Base-by-base conservation (phyloP, 2,888 invertebrate species). In the Axea sp. region DNA sequence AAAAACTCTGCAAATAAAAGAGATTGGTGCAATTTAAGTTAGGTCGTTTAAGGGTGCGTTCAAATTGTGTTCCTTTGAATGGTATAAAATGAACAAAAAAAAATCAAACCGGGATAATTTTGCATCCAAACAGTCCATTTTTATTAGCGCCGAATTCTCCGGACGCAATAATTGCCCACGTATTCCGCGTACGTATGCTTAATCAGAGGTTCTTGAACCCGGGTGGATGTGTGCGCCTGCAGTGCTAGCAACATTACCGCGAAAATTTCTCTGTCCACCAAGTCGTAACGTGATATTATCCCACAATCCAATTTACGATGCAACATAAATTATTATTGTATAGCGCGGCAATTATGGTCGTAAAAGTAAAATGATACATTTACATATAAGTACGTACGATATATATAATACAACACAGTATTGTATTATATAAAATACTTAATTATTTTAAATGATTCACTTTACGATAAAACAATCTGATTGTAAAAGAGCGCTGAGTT, bases 201-300 rank as follows among this genome's bases (percentile, higher is more conserved):
- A 76, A 77, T 78, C 76, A 62, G 64, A 77, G 78, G 77, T 78
- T 75, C 73, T 77, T 79, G 77, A 79, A 77, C 78, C 49, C 69
- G 39, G 55, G 51, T 53, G 53, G 47, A 57, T 37, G 57, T 62
- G 37, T 33, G 37, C 45, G 60, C 39, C 33, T 22, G 30, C 67
- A 47, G 62, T 57, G 49, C 62, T 64, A 31, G 47, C 62, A 59
- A 72, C 69, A 51, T 76, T 73, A 65, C 72, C 67, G 77, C 76
- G 75, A 59, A 75, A 73, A 76, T 75, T 77, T 62, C 69, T 60
- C 60, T 41, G 57, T 57, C 37, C 41, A 31, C 57, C 33, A 49
- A 41, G 39, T 43, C 24, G 57, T 57, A 57, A 67, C 39, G 47
- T 37, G 17, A 57, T 67, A 65, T 65, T 65, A 55, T 55, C 41